These are phyloP conservation scores for Troides oblongomaculatus DNA, from an alignment of 2,888 invertebrate species.

Conservation along the genomic window DNA sequence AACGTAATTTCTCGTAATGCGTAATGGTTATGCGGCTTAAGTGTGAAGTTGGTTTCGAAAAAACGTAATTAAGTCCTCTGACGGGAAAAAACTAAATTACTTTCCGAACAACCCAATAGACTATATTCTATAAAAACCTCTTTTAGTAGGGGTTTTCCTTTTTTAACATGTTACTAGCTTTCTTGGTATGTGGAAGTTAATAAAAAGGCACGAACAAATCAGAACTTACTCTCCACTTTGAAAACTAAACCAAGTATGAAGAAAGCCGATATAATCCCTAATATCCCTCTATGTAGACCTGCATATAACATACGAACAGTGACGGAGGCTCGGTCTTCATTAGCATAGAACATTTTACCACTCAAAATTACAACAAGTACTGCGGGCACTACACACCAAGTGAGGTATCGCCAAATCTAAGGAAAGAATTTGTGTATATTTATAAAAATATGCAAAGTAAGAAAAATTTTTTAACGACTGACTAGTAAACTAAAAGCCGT, in stretches of 20 bases:
- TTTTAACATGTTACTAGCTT: too few relatives aligned
- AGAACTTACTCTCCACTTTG: conserved; percentile 22
- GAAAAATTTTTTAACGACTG: too few relatives aligned
- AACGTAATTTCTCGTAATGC: too few relatives aligned
- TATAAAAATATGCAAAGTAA: background rate
- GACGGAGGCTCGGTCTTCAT: conserved; percentile 14
- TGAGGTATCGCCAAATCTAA: conserved; percentile 17
- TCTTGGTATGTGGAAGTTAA: too few relatives aligned
- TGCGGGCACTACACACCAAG: conserved; percentile 25
- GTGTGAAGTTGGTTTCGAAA: too few relatives aligned
- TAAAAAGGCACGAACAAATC: background rate
- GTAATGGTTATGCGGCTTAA: too few relatives aligned
- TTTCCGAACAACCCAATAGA: too few relatives aligned
- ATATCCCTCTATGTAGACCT: conserved; percentile 16
- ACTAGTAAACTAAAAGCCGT: background rate
- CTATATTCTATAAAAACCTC: too few relatives aligned
- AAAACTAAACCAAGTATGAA: conserved; percentile 16
- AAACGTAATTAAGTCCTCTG: too few relatives aligned
- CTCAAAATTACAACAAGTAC: conserved; percentile 20
- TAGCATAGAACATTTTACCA: conserved; percentile 26
- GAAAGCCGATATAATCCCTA: conserved; percentile 20
- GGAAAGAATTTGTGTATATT: background rate
- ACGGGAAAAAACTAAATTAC: too few relatives aligned
- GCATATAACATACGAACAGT: conserved; percentile 27
- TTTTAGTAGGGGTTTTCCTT: too few relatives aligned